A percentile compares a stretch with the other conserved stretches of the same genome.
Conservation (phyloP, 2,113 vertebrate species). For the Thinocorus orbignyianus region DNA sequence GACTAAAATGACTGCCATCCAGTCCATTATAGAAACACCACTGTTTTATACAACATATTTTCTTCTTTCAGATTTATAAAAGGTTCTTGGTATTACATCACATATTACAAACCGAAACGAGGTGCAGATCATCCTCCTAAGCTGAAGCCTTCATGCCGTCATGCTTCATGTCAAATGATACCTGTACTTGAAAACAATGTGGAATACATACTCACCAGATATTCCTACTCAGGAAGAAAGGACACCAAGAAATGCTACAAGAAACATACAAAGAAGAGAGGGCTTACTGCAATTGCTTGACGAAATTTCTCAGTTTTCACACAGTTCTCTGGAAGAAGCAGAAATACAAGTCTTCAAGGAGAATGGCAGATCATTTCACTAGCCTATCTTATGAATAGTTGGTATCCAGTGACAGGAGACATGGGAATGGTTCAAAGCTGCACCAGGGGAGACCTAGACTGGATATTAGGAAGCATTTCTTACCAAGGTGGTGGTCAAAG, state of each 20-base stretch:
- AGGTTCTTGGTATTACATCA: neutral
- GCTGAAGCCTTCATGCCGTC: neutral
- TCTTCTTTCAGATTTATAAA: neutral
- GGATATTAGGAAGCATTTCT: neutral
- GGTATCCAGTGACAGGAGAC: rapidly evolving
- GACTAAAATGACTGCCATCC: neutral
- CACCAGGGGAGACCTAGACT: neutral
- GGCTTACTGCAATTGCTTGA: neutral
- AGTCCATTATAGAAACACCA: neutral
- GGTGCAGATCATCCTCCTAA: neutral
- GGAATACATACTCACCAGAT: neutral
- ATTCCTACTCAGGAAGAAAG: neutral
- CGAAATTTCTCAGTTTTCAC: neutral
- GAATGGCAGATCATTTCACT: neutral
- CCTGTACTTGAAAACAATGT: neutral
- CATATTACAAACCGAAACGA: neutral
- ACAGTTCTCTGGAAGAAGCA: neutral
- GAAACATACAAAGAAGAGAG: neutral
- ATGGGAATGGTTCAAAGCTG: neutral
- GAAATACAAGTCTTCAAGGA: neutral
- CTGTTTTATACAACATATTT: neutral
- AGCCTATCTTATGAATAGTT: neutral
- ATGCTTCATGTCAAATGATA: neutral
- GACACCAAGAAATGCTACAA: neutral
- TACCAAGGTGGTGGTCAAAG: neutral